Evolutionary conservation across 2,888 invertebrate genomes (phyloP).

Genomic region (Agonopterix subpropinquella): DNA sequence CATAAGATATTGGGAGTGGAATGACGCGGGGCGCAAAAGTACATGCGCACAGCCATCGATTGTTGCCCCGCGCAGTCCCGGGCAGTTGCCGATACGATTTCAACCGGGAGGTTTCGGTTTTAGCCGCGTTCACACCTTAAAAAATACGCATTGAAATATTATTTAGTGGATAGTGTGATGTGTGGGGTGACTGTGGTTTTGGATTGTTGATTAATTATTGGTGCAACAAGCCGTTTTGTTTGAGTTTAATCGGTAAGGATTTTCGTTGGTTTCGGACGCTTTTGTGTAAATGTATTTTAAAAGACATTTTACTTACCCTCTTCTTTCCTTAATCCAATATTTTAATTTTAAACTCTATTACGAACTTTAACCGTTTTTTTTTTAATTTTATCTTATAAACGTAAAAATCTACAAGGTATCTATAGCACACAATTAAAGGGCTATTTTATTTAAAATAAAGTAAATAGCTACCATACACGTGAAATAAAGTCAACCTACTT

Average conservation of each 20-base stretch:
- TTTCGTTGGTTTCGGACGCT: background rate
- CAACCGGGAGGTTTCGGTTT: conserved; percentile 26
- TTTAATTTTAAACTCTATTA: too few relatives aligned
- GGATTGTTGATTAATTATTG: conserved; percentile 18
- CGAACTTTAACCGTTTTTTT: too few relatives aligned
- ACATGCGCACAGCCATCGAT: conserved; percentile 68
- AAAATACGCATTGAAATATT: conserved; percentile 58
- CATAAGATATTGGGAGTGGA: conserved; percentile 66
- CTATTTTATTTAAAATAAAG: too few relatives aligned
- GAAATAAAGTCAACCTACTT: too few relatives aligned
- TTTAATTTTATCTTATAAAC: too few relatives aligned
- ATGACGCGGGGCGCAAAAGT: conserved; percentile 45
- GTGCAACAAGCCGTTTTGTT: background rate
- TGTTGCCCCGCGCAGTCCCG: conserved; percentile 43
- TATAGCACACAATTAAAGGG: too few relatives aligned
- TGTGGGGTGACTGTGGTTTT: conserved; percentile 30
- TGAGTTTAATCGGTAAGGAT: conserved; percentile 3
- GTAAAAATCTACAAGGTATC: too few relatives aligned
- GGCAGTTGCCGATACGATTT: conserved; percentile 51
- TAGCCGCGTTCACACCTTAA: conserved; percentile 32
- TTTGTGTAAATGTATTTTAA: background rate
- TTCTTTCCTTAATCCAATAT: too few relatives aligned
- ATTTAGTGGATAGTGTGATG: conserved; percentile 24
- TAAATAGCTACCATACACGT: too few relatives aligned
- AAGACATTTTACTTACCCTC: background rate